These are phyloP conservation scores for Raphicerus campestris DNA, from an alignment of 2,113 vertebrate species.

Conservation along the genomic window DNA sequence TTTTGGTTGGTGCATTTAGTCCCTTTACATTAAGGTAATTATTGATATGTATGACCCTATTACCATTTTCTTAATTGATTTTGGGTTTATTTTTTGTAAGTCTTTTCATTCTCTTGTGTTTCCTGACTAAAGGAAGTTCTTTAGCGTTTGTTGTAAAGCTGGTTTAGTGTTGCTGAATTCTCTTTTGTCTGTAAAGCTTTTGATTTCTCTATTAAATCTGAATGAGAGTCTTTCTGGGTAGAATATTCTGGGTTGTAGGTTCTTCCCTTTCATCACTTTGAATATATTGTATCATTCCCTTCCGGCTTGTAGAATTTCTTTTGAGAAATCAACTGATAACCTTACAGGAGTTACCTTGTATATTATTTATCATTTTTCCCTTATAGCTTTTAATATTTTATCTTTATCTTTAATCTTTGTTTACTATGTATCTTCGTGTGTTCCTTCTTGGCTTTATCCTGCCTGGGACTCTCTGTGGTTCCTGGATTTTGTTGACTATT, in stretches of 20 bases:
- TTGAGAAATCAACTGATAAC: background rate
- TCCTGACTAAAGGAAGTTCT: background rate
- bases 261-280: background rate
- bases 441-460: background rate
- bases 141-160: background rate
- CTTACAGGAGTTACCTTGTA: background rate
- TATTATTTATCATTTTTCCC: background rate
- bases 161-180: background rate
- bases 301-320: background rate
- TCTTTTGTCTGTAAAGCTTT: background rate
- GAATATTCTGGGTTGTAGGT: background rate
- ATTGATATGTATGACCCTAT: background rate
- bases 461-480: background rate
- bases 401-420: background rate
- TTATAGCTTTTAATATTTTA: background rate
- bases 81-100: background rate
- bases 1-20: background rate
- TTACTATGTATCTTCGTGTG: background rate
- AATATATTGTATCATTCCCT: background rate
- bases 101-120: background rate
- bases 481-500: background rate
- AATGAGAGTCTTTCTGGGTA: background rate
- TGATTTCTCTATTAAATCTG: background rate
- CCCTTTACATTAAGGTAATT: background rate
- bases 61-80: background rate